Conservation (phyloP, 1,140 invertebrate genomes). For the Steinernema khuongi region DNA sequence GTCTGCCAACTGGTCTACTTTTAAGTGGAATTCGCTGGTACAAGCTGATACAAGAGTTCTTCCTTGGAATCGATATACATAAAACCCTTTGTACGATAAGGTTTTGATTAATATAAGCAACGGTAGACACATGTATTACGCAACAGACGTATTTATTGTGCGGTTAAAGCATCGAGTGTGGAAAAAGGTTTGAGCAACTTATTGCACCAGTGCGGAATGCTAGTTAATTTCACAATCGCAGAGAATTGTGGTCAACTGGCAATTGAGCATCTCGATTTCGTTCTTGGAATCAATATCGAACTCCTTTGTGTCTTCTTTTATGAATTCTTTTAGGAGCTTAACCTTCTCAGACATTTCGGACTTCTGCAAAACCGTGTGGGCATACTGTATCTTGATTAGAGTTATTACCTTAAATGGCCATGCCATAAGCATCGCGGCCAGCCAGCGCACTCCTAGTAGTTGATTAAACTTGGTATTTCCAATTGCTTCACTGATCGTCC, state of each 20-base stretch:
- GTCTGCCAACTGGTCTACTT: too few relatives aligned
- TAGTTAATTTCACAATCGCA: neutral
- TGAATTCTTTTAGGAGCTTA: neutral
- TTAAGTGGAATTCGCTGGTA: too few relatives aligned
- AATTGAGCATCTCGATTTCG: constrained; percentile 27
- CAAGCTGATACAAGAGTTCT: too few relatives aligned
- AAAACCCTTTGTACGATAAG: too few relatives aligned
- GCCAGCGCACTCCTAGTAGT: constrained; percentile 18
- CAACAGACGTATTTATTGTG: too few relatives aligned
- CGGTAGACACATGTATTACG: too few relatives aligned
- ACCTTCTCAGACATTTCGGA: constrained; percentile 21
- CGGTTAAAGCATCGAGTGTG: too few relatives aligned
- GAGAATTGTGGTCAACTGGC: neutral
- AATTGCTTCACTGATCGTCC: constrained; percentile 28
- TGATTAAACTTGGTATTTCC: constrained; percentile 21
- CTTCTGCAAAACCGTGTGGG: neutral
- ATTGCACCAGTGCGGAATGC: too few relatives aligned
- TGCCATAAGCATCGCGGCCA: constrained; percentile 30
- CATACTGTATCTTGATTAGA: constrained; percentile 3
- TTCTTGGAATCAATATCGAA: constrained; percentile 28
- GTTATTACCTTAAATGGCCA: constrained; percentile 30
- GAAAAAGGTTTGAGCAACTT: too few relatives aligned
- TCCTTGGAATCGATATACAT: too few relatives aligned
- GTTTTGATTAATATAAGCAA: too few relatives aligned
- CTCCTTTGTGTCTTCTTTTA: neutral